A percentile compares a stretch with the other conserved stretches of the same genome.
Conservation (phyloP, 2,888 invertebrate genomes). For the Artemia sinica region DNA sequence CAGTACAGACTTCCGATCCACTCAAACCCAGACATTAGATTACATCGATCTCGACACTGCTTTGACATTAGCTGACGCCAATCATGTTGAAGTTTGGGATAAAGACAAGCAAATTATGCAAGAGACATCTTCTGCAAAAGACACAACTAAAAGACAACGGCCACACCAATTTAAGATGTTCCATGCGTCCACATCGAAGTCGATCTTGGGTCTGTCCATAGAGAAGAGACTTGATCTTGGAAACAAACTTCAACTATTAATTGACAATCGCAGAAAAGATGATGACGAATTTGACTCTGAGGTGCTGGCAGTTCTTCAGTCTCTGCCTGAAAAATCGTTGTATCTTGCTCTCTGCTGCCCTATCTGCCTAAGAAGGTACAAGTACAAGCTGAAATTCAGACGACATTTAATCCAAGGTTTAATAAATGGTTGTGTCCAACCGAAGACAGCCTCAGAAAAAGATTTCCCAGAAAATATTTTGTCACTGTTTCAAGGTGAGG, state of each 20-base stretch:
- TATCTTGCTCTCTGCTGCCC: not conserved
- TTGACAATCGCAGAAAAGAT: not conserved
- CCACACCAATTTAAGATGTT: not conserved
- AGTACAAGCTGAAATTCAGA: not conserved
- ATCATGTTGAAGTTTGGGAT: not conserved
- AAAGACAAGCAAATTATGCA: too few relatives aligned
- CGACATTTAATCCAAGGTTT: not conserved
- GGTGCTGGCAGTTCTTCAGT: not conserved
- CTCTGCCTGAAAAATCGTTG: not conserved
- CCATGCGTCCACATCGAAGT: not conserved
- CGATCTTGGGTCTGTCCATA: not conserved
- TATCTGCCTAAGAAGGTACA: slow-evolving; percentile 1
- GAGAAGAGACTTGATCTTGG: not conserved
- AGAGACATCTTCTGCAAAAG: too few relatives aligned
- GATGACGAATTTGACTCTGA: not conserved
- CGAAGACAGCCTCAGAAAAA: not conserved
- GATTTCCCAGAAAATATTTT: too few relatives aligned
- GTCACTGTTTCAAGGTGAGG: too few relatives aligned
- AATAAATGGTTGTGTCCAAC: not conserved
- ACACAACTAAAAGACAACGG: too few relatives aligned
- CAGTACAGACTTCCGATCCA: not conserved
- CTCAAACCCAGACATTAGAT: not conserved
- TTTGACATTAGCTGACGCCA: not conserved
- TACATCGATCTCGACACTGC: slow-evolving; percentile 11
- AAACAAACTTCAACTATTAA: not conserved